Evolutionary conservation across 30 jellyfish, hydroid and myxozoan genomes (phyloP), one percentile per base, ranked within the genome.

Genomic region (Aurelia sp.): DNA sequence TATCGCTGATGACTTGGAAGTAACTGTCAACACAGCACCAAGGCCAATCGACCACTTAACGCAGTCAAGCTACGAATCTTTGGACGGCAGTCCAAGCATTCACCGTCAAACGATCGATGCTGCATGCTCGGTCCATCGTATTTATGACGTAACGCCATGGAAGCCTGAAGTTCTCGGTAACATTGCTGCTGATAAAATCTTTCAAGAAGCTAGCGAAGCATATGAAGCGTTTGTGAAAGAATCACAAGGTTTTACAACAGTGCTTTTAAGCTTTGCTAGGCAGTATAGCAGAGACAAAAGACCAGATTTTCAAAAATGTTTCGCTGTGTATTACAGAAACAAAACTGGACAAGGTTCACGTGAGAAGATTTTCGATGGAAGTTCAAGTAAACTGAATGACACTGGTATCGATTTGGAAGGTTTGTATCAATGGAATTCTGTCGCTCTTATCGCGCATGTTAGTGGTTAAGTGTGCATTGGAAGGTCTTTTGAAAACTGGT

Each of bases 151-250:
- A 2, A 86, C 83, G 44, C 74, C 58, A 13, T 61, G 92, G 84
- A 71, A 72, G 18, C 96, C 97, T 22, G 98, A 93, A 72, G 73
- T n/a, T 10, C 89, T 88, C 47, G 90, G 92, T 7, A 61, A 72
- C 19, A 53, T 73, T 41, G 58, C 70, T 41, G 89, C 95, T 3
- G 97, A 93, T 72, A 85, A 93, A 40, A 71, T 93, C 18, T 93
- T 88, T 61, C 62, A 41, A 31, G 81, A 84, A 8, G 84, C 90
- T 1, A 92, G 63, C 15, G 89, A 72, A 12, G 55, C 44, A n/a
- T 75, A 74, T 61, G 82, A 40, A n/a, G 87, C 89, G 2, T 93
- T 93, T 77, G 78, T 82, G 59, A 94, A 82, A 33, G 85, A 81
- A 47, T n/a, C 81, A 4, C 60, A 86, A 0, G 71, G 63, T 63